Conservation (phyloP, 2,113 vertebrate genomes). For the Gallinago jamesoni region DNA sequence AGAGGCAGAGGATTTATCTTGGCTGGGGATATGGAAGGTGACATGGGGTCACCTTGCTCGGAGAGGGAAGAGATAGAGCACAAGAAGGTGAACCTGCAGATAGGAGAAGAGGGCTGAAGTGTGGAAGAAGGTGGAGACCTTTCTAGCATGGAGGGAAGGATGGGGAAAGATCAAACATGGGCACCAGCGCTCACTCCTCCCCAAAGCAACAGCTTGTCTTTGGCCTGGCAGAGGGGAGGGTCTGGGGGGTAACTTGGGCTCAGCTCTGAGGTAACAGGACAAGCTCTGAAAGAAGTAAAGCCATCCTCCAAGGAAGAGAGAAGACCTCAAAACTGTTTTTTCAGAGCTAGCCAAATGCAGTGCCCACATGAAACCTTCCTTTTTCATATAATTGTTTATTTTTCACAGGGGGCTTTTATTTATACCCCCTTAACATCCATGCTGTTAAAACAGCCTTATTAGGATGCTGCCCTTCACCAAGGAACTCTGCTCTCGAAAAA, state of each 20-base stretch:
- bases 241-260: not conserved
- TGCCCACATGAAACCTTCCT: not conserved
- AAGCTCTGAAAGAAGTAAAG: not conserved
- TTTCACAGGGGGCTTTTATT: slow-evolving; percentile 45
- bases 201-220: not conserved
- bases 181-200: fast-evolving
- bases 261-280: not conserved
- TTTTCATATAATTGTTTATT: slow-evolving; percentile 35
- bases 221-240: not conserved
- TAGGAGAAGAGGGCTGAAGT: not conserved
- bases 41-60: not conserved
- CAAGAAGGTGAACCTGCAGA: fast-evolving
- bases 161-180: not conserved
- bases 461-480: slow-evolving; percentile 61
- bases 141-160: not conserved
- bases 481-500: slow-evolving; percentile 57
- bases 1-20: not conserved
- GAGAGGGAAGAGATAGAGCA: not conserved
- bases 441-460: slow-evolving; percentile 58
- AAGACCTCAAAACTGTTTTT: not conserved
- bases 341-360: not conserved
- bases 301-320: not conserved
- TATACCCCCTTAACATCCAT: slow-evolving; percentile 49
- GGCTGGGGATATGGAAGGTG: not conserved
- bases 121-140: not conserved